Conservation (phyloP, 1,140 invertebrate species). For the Lordiphosa stackelbergi region DNA sequence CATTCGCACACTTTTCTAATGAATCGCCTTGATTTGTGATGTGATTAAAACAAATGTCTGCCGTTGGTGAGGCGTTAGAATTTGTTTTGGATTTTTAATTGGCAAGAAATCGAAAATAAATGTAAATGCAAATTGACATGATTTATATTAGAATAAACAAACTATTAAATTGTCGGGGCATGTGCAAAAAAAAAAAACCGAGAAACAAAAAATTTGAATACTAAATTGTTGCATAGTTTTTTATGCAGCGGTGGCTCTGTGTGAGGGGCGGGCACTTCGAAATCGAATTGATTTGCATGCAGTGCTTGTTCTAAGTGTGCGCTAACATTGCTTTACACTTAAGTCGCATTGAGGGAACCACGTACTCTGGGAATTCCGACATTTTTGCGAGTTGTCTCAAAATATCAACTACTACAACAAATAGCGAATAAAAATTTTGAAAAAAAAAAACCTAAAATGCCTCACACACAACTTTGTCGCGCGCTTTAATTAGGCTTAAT, state of each 20-base stretch:
- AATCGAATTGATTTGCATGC: too few species aligned
- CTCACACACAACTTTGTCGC: conserved; percentile 34
- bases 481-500: conserved; percentile 42
- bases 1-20: conserved; percentile 40
- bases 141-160: conserved; percentile 3
- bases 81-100: conserved; percentile 7
- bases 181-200: background rate
- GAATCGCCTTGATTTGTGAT: too few species aligned
- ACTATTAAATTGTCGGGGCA: conserved; percentile 5
- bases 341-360: conserved; percentile 1
- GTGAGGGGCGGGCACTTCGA: too few species aligned
- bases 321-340: conserved; percentile 1
- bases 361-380: background rate
- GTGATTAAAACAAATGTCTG: too few species aligned
- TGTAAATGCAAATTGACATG: conserved; percentile 14
- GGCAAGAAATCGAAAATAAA: conserved; percentile 10
- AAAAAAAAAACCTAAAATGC: conserved; percentile 5
- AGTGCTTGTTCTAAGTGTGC: too few species aligned
- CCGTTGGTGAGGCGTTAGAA: too few species aligned
- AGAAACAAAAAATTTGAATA: background rate
- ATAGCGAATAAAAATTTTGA: background rate
- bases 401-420: too few species aligned
- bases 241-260: too few species aligned
- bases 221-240: too few species aligned
- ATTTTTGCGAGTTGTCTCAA: too few species aligned